Base-by-base conservation (phyloP, 2,888 invertebrate species). In the Heliconius charithonia region DNA sequence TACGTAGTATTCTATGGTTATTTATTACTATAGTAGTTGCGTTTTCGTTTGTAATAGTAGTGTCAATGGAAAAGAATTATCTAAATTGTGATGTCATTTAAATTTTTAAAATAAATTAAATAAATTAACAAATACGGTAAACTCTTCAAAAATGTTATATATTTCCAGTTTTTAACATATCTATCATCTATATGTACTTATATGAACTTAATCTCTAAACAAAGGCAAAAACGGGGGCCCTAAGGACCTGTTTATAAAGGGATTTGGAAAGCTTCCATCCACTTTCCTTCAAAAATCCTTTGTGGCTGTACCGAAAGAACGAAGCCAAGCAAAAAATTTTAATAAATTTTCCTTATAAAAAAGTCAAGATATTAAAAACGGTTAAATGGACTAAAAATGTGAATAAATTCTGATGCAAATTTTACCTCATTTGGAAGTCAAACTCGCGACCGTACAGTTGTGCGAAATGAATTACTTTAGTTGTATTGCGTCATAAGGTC, bases 291-390 rank as follows among this genome's bases (percentile, higher is more conserved):
- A 37, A 67, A 41, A 41, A 72, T 72, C 12, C 7, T 51, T 32
- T 56, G 29, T 72, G 19, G 19, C 51, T 29, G 3, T 6, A 41
- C 67, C 6, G n/a, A 67, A 67, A 67, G 12, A 19, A 51, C 19
- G 16, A 7, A 19, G 67, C 13, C 32, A 4, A 25, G 67, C n/a
- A 37, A 51, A 67, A 37, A 37, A 41, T 41, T 67, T 67, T 37
- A 41, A 67, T 41, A 41, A 41, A 41, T 25, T 19, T 41, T 41
- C 25, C 69, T 0, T 41, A 67, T n/a, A 41, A 67, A 62, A 66
- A 67, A 67, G 37, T n/a, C n/a, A n/a, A 67, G 37, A 37, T 37
- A 37, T 67, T 67, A 37, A 67, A 25, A 67, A 67, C n/a, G n/a
- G 32, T 25, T 45, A 45, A 66, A 69, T 41, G 25, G 19, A 69